A percentile compares a stretch with the other conserved stretches of the same genome.
These are phyloP conservation scores for Petromus typicus DNA, from an alignment of 2,113 vertebrate species.

Conservation along the genomic window DNA sequence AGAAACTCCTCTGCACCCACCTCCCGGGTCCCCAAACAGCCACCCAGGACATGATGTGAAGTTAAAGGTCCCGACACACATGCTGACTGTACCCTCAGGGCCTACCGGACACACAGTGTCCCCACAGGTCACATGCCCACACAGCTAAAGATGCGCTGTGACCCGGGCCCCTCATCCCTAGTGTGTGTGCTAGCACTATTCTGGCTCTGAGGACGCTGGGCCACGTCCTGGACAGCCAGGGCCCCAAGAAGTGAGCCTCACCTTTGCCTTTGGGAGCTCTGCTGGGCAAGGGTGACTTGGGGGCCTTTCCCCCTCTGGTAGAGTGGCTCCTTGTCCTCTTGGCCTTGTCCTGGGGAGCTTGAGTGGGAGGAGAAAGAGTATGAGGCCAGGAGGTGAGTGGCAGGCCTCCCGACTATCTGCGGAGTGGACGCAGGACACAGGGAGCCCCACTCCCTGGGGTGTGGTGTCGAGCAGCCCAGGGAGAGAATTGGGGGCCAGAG, in stretches of 20 bases:
- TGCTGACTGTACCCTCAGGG: not conserved
- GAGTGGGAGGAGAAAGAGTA: not conserved
- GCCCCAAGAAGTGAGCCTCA: not conserved
- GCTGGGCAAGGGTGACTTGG: not conserved
- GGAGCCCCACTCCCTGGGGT: not conserved
- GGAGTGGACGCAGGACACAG: not conserved
- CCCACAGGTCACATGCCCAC: not conserved
- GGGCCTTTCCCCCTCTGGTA: slow-evolving; percentile 28
- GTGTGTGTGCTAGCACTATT: fast-evolving
- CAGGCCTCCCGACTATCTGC: not conserved
- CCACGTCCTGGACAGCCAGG: not conserved
- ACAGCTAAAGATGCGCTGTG: no score
- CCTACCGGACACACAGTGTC: not conserved
- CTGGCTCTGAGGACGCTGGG: not conserved
- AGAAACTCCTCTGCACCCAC: not conserved
- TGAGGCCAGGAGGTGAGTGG: not conserved
- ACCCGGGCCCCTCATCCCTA: not conserved
- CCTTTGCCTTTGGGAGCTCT: slow-evolving; percentile 66
- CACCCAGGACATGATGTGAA: not conserved
- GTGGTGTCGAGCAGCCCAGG: not conserved
- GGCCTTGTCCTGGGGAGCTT: slow-evolving; percentile 69
- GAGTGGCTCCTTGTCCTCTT: not conserved
- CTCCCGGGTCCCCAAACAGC: not conserved
- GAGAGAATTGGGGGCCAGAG: not conserved
- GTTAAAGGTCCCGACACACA: fast-evolving